Percentiles rank a stretch among this genome's conserved stretches.
phyloP scores from a whole-genome alignment of 1,140 invertebrate genomes.

The Mactra quadrangularis region DNA sequence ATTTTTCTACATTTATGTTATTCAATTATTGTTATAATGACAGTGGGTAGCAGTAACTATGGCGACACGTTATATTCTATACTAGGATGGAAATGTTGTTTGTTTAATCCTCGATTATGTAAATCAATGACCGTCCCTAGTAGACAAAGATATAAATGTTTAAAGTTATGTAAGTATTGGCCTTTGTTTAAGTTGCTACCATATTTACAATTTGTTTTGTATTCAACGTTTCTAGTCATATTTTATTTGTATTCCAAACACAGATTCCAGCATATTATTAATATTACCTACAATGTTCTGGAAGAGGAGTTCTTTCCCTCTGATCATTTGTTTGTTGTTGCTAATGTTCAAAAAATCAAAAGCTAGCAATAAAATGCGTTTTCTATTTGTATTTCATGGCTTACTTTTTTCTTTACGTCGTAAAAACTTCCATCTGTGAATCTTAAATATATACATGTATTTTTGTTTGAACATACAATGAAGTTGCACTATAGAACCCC shows the following conservation, averaged over 20 bases:
- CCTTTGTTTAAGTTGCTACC: conserved; percentile 70
- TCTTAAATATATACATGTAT: too few species aligned
- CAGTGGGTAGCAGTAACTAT: conserved; percentile 62
- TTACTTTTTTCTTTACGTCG: too few species aligned
- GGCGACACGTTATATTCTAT: conserved; percentile 61
- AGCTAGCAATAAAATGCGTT: too few species aligned
- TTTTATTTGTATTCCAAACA: conserved; percentile 13
- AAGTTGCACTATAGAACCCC: too few species aligned
- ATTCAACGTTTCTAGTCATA: conserved; percentile 47
- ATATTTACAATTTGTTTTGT: conserved; percentile 63
- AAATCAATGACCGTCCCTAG: conserved; percentile 17
- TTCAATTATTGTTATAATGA: conserved; percentile 66
- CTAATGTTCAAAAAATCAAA: conserved; percentile 42
- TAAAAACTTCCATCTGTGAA: too few species aligned
- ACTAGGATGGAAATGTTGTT: conserved; percentile 73
- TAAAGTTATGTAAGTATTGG: conserved; percentile 58
- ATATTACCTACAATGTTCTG: conserved; percentile 65
- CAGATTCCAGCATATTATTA: conserved; percentile 60
- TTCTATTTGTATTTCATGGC: too few species aligned
- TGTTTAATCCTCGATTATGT: conserved; percentile 70
- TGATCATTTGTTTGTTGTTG: conserved; percentile 75
- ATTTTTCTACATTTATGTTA: conserved; percentile 67
- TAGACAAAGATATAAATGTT: conserved; percentile 40
- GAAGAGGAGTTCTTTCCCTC: conserved; percentile 77
- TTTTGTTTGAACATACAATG: too few species aligned